Percentiles rank a stretch among this genome's conserved stretches.
phyloP scores from a whole-genome alignment of 2,797 vertebrate species.

The Gadopsis bispinosus region DNA sequence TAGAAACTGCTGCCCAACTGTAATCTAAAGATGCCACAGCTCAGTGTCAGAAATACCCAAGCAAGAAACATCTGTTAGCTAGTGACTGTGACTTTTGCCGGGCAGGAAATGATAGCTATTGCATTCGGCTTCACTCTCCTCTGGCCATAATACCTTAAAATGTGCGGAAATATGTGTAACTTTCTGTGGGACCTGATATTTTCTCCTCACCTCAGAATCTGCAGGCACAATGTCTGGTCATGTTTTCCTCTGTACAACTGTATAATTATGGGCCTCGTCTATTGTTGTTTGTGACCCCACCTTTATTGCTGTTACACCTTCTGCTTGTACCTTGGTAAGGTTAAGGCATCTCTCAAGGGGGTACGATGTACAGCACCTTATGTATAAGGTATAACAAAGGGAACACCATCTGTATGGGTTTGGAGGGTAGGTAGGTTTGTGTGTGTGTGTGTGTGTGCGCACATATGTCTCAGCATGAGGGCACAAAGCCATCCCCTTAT shows the following conservation, averaged over 20 bases:
- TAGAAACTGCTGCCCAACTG: conserved; percentile 12
- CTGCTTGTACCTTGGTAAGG: conserved; percentile 55
- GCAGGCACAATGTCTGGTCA: conserved; percentile 28
- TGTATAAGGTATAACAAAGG: conserved; percentile 66
- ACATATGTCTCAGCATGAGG: conserved; percentile 44
- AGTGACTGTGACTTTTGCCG: conserved; percentile 20
- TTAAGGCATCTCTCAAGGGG: conserved; percentile 60
- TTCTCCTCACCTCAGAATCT: conserved; percentile 39
- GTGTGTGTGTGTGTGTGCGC: conserved; percentile 27
- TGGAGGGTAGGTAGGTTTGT: conserved; percentile 35
- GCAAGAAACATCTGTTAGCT: conserved; percentile 21
- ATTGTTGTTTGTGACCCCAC: conserved; percentile 43
- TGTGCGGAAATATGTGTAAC: conserved; percentile 36
- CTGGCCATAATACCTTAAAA: conserved; percentile 28
- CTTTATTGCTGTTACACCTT: conserved; percentile 53
- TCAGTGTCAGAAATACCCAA: conserved; percentile 9
- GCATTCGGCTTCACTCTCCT: conserved; percentile 26
- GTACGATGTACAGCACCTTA: conserved; percentile 38
- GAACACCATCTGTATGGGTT: conserved; percentile 66
- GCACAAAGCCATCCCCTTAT: conserved; percentile 67
- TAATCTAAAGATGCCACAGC: conserved; percentile 28
- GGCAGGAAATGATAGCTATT: conserved; percentile 33
- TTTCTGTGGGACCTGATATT: conserved; percentile 35
- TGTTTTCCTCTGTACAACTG: conserved; percentile 22
- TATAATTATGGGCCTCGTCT: conserved; percentile 38